A percentile compares a stretch with the other conserved stretches of the same genome.
phyloP scores from a whole-genome alignment of 2,888 invertebrate species.

The Pegoplata infirma region DNA sequence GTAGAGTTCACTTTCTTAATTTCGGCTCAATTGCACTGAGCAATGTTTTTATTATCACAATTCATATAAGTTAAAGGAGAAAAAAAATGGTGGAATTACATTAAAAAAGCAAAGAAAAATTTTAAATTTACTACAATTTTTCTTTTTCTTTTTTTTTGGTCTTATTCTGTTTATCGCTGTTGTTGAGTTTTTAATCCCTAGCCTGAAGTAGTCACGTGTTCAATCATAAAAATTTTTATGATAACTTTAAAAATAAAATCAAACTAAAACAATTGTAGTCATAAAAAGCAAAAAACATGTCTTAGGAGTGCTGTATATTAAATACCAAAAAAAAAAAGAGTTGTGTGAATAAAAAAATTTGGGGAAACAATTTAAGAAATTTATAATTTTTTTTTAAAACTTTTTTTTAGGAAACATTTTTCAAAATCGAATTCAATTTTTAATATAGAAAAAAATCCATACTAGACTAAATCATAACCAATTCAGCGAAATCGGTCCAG shows the following conservation, averaged over 20 bases:
- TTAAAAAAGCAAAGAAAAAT: not conserved
- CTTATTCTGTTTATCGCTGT: conserved; percentile 15
- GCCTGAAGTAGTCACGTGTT: conserved; percentile 50
- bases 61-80: too few relatives aligned
- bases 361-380: too few relatives aligned
- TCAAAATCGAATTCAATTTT: too few relatives aligned
- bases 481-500: too few relatives aligned
- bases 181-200: conserved; percentile 24
- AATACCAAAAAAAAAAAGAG: too few relatives aligned
- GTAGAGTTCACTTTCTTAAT: not conserved
- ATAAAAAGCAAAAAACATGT: conserved; percentile 24
- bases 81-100: not conserved
- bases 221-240: conserved; percentile 54
- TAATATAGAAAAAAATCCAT: too few relatives aligned
- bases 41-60: not conserved
- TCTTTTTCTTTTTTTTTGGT: not conserved
- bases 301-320: too few relatives aligned
- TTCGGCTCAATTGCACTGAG: conserved; percentile 21
- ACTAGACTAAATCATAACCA: too few relatives aligned
- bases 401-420: too few relatives aligned
- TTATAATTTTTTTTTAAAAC: too few relatives aligned
- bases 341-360: too few relatives aligned
- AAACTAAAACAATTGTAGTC: conserved; percentile 15
- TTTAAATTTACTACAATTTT: too few relatives aligned
- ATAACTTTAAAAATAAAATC: conserved; percentile 31